Conservation (phyloP, 2,888 invertebrate species). For the Sylvicola fuscatus region DNA sequence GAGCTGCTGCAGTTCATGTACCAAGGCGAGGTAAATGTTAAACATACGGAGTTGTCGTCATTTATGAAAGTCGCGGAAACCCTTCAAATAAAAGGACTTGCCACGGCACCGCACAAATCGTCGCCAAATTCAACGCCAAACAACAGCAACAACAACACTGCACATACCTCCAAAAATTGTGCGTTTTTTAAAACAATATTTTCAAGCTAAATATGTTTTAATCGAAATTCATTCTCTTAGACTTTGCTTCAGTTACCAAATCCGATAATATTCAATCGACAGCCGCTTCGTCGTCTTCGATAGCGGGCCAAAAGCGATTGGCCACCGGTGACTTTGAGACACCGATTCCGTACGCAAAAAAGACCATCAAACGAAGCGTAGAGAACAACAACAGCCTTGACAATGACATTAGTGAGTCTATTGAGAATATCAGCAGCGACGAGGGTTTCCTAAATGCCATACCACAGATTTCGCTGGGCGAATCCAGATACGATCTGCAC, state of each 20-base stretch:
- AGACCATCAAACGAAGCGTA: conserved; percentile 2
- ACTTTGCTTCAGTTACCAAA: too few species aligned
- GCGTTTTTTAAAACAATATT: neutral
- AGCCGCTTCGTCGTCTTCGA: too few species aligned
- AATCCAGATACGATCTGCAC: conserved; percentile 19
- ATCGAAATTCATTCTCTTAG: too few species aligned
- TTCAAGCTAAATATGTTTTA: neutral
- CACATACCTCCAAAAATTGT: conserved; percentile 1
- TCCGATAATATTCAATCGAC: too few species aligned
- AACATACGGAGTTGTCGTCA: conserved; percentile 25
- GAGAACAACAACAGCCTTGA: conserved; percentile 10
- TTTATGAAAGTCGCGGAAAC: conserved; percentile 28
- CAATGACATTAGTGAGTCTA: conserved; percentile 13
- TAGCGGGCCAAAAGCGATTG: too few species aligned
- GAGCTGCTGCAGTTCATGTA: conserved; percentile 37
- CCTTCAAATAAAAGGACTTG: conserved; percentile 26
- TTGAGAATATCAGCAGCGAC: conserved; percentile 21
- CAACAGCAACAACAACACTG: neutral
- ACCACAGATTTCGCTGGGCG: conserved; percentile 23
- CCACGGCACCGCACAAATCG: conserved; percentile 18
- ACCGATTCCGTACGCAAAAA: conserved; percentile 1
- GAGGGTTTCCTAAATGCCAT: conserved; percentile 23
- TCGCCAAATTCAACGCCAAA: conserved; percentile 12
- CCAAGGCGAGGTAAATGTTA: conserved; percentile 33
- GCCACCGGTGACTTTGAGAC: too few species aligned